Conservation (phyloP, 2,797 vertebrate genomes). For the Falco cherrug region DNA sequence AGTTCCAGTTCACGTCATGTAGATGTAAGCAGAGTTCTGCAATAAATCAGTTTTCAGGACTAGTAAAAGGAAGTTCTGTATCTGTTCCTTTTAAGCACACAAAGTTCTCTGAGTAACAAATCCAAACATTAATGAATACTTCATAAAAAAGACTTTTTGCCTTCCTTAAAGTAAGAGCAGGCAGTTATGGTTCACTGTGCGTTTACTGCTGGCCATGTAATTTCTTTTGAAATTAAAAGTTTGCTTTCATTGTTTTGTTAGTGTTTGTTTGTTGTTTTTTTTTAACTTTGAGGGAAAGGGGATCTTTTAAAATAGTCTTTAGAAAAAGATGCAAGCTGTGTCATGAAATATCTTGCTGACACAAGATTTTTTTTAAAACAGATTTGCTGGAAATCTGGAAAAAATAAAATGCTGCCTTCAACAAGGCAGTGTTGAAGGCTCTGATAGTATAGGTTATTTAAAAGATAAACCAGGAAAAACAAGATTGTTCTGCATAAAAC, state of each 20-base stretch:
- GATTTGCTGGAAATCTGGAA: constrained; percentile 67
- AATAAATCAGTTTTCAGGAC: constrained; percentile 52
- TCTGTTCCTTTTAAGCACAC: constrained; percentile 56
- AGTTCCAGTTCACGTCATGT: constrained; percentile 52
- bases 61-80: constrained; percentile 57
- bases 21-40: constrained; percentile 60
- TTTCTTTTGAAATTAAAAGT: constrained; percentile 73
- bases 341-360: constrained; percentile 55
- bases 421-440: constrained; percentile 43
- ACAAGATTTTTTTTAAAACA: constrained; percentile 57
- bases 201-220: constrained; percentile 79
- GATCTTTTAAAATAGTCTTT: constrained; percentile 72
- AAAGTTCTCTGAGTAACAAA: constrained; percentile 32
- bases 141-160: constrained; percentile 49
- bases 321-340: constrained; percentile 69
- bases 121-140: constrained; percentile 44
- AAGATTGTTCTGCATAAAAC: constrained; percentile 39
- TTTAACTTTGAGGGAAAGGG: constrained; percentile 82
- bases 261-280: constrained; percentile 1
- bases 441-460: constrained; percentile 41
- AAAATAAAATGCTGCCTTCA: constrained; percentile 44
- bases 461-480: not conserved
- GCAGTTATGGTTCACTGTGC: constrained; percentile 75
- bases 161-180: constrained; percentile 56
- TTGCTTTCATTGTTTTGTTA: constrained; percentile 71